Percentiles rank a stretch among this genome's conserved stretches.
phyloP scores from a whole-genome alignment of 2,797 vertebrate species.

The Microhierax caerulescens region DNA sequence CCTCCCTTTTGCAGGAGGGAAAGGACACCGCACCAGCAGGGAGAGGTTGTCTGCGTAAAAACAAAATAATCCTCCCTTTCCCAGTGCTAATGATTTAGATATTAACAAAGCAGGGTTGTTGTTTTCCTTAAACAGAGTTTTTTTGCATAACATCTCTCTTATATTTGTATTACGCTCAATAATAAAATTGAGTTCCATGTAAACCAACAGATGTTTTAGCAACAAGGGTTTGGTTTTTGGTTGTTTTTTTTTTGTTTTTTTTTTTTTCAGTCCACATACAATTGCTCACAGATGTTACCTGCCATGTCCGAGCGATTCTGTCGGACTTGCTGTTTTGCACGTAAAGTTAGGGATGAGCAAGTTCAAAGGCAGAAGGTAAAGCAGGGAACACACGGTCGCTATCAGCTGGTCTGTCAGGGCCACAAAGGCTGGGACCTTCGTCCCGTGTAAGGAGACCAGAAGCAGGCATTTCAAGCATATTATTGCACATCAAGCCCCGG shows the following conservation, averaged over 20 bases:
- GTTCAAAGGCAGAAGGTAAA: not conserved
- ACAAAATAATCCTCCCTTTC: not conserved
- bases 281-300: slow-evolving; percentile 23
- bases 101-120: not conserved
- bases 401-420: not conserved
- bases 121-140: not conserved
- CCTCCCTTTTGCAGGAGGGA: not conserved
- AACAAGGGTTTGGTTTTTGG: not conserved
- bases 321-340: not conserved
- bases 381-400: not conserved
- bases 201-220: not conserved
- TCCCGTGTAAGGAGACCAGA: not conserved
- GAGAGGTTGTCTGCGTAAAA: not conserved
- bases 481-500: not conserved
- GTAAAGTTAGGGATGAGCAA: not conserved
- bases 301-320: not conserved
- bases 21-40: not conserved
- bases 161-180: not conserved
- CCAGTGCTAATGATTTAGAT: not conserved
- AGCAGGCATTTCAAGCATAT: slow-evolving; percentile 6
- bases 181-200: not conserved
- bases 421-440: not conserved
- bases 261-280: not conserved
- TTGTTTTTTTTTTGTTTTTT: not conserved
- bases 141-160: not conserved